phyloP scores from a whole-genome alignment of 2,113 vertebrate genomes.

The Rhea americana region DNA sequence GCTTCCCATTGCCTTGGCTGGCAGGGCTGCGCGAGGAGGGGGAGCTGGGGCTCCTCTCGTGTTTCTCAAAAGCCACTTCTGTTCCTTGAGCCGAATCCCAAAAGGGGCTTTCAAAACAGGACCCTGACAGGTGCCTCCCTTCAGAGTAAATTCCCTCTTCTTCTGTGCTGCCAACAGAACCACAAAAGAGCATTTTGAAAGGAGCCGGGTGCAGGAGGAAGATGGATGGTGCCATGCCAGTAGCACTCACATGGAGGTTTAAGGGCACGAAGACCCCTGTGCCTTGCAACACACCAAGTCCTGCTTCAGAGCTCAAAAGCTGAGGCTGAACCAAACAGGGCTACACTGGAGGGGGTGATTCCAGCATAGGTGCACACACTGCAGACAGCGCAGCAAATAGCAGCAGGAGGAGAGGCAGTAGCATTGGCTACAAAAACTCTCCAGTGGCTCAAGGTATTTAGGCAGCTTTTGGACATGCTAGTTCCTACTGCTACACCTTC shows the following conservation, averaged over 20 bases:
- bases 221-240: fast-evolving
- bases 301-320: neutral
- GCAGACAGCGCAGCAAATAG: neutral
- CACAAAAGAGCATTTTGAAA: neutral
- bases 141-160: neutral
- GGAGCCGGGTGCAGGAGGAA: fast-evolving
- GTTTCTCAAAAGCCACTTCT: neutral
- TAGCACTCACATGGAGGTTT: neutral
- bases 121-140: neutral
- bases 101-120: neutral
- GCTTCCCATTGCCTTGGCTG: neutral
- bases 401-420: neutral
- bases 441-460: neutral
- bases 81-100: neutral
- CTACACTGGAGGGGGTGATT: neutral
- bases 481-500: neutral
- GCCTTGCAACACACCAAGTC: neutral
- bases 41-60: neutral
- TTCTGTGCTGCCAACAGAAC: neutral
- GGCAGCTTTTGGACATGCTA: neutral
- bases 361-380: neutral
- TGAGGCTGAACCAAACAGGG: neutral
- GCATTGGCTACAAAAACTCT: neutral
- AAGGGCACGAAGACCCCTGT: neutral
- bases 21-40: neutral